phyloP scores from a whole-genome alignment of 92 coral and sea anemone species.

The Paramuricea clavata region DNA sequence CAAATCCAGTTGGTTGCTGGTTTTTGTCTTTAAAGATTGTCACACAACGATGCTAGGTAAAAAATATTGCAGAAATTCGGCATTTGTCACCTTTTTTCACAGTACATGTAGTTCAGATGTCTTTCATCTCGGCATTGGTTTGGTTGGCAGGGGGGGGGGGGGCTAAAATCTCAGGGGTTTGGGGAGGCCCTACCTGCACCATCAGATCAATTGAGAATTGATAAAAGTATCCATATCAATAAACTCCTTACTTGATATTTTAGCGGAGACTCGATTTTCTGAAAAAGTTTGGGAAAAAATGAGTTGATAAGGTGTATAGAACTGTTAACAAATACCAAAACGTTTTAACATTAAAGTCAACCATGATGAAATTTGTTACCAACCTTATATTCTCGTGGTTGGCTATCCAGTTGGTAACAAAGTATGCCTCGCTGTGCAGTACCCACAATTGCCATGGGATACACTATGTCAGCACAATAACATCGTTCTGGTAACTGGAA shows the following conservation, averaged over 20 bases:
- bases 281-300: neutral
- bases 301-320: no score
- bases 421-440: constrained; percentile 97
- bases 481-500: constrained; percentile 91
- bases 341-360: neutral
- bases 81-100: neutral
- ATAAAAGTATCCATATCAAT: no score
- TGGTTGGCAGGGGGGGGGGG: no score
- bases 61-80: neutral
- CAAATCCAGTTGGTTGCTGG: constrained; percentile 94
- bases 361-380: neutral
- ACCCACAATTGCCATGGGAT: constrained; percentile 99
- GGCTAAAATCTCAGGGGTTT: no score
- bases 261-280: constrained; percentile 95
- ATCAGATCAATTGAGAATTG: no score
- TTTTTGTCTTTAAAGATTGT: constrained; percentile 95
- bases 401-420: constrained; percentile 93
- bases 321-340: neutral
- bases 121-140: no score
- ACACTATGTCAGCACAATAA: constrained; percentile 97
- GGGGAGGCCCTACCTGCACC: no score
- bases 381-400: constrained; percentile 92
- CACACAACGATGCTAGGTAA: constrained; percentile 93
- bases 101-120: no score
- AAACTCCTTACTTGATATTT: constrained; percentile 82